Percentiles rank a stretch among this genome's conserved stretches.
These are phyloP conservation scores for Nasonia oneida DNA, from an alignment of 2,888 invertebrate species.

Conservation along the genomic window DNA sequence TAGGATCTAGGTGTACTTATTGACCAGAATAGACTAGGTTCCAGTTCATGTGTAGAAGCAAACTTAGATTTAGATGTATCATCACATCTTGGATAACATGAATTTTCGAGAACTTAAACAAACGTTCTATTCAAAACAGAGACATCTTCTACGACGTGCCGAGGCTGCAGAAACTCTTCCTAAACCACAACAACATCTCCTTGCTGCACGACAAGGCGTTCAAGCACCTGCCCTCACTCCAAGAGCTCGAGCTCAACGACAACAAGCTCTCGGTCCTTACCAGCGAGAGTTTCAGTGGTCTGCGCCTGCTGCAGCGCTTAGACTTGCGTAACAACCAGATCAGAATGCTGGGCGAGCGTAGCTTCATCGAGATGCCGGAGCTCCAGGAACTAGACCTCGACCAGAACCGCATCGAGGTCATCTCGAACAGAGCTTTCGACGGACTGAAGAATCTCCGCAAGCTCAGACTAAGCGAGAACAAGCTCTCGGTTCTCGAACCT, in stretches of 20 bases:
- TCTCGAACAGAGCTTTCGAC: slow-evolving; percentile 88
- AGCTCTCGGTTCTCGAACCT: slow-evolving; percentile 85
- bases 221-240: slow-evolving; percentile 85
- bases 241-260: slow-evolving; percentile 89
- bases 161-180: slow-evolving; percentile 85
- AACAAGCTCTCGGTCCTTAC: slow-evolving; percentile 88
- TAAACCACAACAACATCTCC: slow-evolving; percentile 93
- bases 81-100: not conserved
- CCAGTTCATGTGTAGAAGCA: not conserved
- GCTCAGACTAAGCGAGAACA: slow-evolving; percentile 88
- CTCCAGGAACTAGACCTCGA: slow-evolving; percentile 86
- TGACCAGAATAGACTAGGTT: no score
- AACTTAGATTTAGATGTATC: not conserved
- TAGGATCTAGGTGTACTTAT: no score
- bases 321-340: slow-evolving; percentile 88
- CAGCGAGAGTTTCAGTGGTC: slow-evolving; percentile 88
- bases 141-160: slow-evolving; percentile 88
- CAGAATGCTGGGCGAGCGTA: slow-evolving; percentile 88
- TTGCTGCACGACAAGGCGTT: slow-evolving; percentile 92
- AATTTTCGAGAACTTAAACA: not conserved
- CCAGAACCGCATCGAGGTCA: slow-evolving; percentile 85
- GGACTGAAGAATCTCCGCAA: slow-evolving; percentile 87
- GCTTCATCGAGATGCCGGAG: slow-evolving; percentile 89
- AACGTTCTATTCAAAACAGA: slow-evolving; percentile 70
- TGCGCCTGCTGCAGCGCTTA: slow-evolving; percentile 86